Evolutionary conservation across 2,113 vertebrate species (phyloP).

Genomic region (Daboia siamensis): DNA sequence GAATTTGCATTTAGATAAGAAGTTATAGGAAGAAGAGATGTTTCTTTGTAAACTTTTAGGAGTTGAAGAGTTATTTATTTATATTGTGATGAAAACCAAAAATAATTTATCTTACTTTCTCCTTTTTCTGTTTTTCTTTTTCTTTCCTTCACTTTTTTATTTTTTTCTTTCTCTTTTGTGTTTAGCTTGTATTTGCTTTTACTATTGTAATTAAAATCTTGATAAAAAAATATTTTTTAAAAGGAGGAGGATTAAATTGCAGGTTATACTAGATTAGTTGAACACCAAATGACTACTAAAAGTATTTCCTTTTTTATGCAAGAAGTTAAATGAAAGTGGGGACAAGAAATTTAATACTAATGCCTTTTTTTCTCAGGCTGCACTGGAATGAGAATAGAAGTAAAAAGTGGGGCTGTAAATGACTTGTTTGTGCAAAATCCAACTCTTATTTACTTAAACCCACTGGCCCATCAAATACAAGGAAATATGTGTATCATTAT

Average conservation of each 20-base stretch:
- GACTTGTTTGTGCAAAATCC: conserved; percentile 4
- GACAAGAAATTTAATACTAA: not conserved
- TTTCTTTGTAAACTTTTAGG: not conserved
- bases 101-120: not conserved
- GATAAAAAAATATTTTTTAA: not conserved
- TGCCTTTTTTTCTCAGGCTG: not conserved
- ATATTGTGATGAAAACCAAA: not conserved
- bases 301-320: not conserved
- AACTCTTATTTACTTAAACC: not conserved
- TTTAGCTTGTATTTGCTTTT: not conserved
- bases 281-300: not conserved
- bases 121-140: not conserved
- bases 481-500: not conserved
- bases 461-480: not conserved
- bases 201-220: not conserved
- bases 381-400: not conserved
- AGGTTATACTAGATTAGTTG: not conserved
- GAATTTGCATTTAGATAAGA: not conserved
- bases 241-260: not conserved
- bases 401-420: not conserved
- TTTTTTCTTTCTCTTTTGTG: not conserved
- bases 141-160: not conserved
- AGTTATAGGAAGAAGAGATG: not conserved
- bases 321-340: not conserved
- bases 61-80: not conserved